Evolutionary conservation across 2,888 invertebrate species (phyloP).

Genomic region (Caenorhabditis japonica): DNA sequence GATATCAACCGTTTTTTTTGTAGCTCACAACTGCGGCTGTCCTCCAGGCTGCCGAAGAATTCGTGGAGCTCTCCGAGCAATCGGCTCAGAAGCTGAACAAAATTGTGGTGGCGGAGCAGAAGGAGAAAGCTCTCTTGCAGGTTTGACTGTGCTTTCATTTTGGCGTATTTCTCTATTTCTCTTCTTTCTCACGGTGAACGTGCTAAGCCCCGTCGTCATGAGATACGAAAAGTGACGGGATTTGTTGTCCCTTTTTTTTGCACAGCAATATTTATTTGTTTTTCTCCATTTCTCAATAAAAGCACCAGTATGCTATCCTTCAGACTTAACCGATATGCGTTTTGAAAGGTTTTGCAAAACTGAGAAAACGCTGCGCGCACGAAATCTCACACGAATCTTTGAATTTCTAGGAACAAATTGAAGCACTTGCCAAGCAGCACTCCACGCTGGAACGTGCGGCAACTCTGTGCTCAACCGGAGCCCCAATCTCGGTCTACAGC

Average conservation of each 20-base stretch:
- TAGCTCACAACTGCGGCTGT: slow-evolving; percentile 82
- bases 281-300: too few relatives aligned
- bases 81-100: slow-evolving; percentile 94
- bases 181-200: background rate
- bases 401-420: slow-evolving; percentile 89
- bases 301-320: too few relatives aligned
- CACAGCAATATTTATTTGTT: too few relatives aligned
- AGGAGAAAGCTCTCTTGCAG: slow-evolving; percentile 56
- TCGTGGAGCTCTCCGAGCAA: slow-evolving; percentile 88
- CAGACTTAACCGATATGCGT: too few relatives aligned
- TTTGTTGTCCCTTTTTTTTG: too few relatives aligned
- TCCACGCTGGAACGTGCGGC: slow-evolving; percentile 91
- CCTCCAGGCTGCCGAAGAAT: slow-evolving; percentile 94
- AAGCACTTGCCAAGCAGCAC: slow-evolving; percentile 96
- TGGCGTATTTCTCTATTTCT: background rate
- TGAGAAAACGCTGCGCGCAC: too few relatives aligned
- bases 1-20: too few relatives aligned
- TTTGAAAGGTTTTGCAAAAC: background rate
- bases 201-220: too few relatives aligned
- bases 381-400: background rate
- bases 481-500: slow-evolving; percentile 65
- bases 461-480: slow-evolving; percentile 33
- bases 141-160: slow-evolving; percentile 9
- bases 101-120: slow-evolving; percentile 58
- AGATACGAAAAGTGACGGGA: too few relatives aligned